phyloP scores from a whole-genome alignment of 2,797 vertebrate genomes.

The Lagocephalus sceleratus region DNA sequence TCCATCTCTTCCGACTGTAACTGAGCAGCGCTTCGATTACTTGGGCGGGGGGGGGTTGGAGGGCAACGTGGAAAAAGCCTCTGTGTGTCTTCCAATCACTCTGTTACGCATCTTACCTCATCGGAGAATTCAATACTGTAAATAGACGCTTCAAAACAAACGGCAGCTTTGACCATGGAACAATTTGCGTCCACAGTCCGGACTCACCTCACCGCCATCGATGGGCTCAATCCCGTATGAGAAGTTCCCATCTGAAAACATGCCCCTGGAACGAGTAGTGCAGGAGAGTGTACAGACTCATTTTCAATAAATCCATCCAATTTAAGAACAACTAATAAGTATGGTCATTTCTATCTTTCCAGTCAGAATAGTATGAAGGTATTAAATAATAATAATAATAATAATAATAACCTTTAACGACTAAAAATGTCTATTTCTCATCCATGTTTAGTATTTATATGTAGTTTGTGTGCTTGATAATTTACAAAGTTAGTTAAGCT shows the following conservation, averaged over 20 bases:
- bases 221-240: constrained; percentile 85
- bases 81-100: constrained; percentile 26
- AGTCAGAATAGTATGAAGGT: too few species aligned
- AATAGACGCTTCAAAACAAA: not conserved
- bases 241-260: constrained; percentile 88
- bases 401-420: not conserved
- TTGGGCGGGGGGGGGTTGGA: constrained; percentile 31
- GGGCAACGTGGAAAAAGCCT: constrained; percentile 26
- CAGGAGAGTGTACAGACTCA: not conserved
- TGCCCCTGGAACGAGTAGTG: constrained; percentile 74
- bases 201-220: constrained; percentile 63
- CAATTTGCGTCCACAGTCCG: not conserved
- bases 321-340: too few species aligned
- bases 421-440: too few species aligned
- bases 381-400: not conserved
- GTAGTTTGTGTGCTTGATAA: too few species aligned
- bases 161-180: not conserved
- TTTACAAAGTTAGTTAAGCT: too few species aligned
- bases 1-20: constrained; percentile 62
- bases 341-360: too few species aligned
- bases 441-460: too few species aligned
- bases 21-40: constrained; percentile 59
- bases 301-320: too few species aligned
- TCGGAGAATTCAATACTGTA: not conserved
- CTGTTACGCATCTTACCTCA: not conserved